phyloP scores from a whole-genome alignment of 2,113 vertebrate species.

The Myocastor coypus region DNA sequence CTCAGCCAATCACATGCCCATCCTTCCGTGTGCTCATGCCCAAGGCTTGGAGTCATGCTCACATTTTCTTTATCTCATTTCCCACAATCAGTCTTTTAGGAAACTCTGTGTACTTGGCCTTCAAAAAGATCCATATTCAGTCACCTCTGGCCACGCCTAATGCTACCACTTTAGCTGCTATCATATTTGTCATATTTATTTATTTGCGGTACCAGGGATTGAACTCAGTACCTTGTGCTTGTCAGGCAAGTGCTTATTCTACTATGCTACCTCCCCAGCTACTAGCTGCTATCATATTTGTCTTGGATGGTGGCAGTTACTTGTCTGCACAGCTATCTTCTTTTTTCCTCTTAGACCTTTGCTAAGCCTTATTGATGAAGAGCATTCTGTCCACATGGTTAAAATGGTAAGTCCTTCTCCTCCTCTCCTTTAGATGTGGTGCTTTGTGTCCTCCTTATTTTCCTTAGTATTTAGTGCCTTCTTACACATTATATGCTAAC shows the following conservation, averaged over 20 bases:
- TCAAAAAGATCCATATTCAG: not conserved
- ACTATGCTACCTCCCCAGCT: too few species aligned
- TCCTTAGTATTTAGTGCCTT: not conserved
- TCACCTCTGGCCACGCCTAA: not conserved
- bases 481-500: not conserved
- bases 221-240: too few species aligned
- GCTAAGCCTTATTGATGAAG: not conserved
- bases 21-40: not conserved
- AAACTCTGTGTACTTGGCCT: not conserved
- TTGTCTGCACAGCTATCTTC: not conserved
- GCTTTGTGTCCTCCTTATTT: not conserved
- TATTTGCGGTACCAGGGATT: too few species aligned
- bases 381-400: not conserved
- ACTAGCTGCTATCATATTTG: not conserved
- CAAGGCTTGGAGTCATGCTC: not conserved
- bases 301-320: not conserved
- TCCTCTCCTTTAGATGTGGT: not conserved
- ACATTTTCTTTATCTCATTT: not conserved
- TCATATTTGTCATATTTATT: not conserved
- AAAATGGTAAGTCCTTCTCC: not conserved
- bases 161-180: not conserved
- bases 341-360: constrained; percentile 11
- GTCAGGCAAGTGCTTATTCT: too few species aligned
- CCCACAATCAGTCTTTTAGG: not conserved
- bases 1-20: not conserved